Evolutionary conservation across 92 coral and sea anemone species (phyloP), one percentile per base, ranked within the genome.

Genomic region (Porites cylindrica): DNA sequence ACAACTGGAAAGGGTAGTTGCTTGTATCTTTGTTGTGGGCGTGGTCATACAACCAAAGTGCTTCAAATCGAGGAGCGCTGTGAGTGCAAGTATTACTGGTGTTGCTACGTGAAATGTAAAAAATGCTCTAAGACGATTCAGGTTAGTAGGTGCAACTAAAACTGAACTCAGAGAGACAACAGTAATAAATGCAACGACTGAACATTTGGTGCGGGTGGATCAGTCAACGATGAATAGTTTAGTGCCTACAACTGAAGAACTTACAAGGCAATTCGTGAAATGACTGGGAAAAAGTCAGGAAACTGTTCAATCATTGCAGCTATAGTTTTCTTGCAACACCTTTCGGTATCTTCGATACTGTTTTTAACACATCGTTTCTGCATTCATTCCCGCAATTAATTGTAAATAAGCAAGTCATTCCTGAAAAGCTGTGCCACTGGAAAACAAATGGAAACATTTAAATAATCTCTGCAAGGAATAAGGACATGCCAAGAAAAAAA

Each of bases 1-100:
- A 90, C 77, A 19, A 58, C 89, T 5, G 91, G 93, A 10, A 89
- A 92, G 60, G 98, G 96, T 16, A 87, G 96, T 66, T 96, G 98
- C 63, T 56, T 75, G n/a, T 86, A 96, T 80, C 77, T 96, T 88
- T 96, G 98, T 77, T 96, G 98, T 52, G 95, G 94, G n/a, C 93
- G 98, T 18, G 94, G 96, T n/a, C 72, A 59, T 60, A 75, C 51
- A 24, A 89, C 85, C 26, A 43, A 70, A 26, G 63, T 51, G 66
- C 84, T 79, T 29, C 72, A 23, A 10, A 83, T 83, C 54, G 87
- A 51, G 24, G 88, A 90, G 76, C 81, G 93, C 18, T 95, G 98
- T 72, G 66, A 91, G 1, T 95, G 98, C 67, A 1, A 23, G 69
- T 78, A 87, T 12, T 70, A 82, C 1, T 95, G 96, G 96, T 95